Evolutionary conservation across 2,888 invertebrate species (phyloP).

Genomic region (Heteromyza rotundicornis): DNA sequence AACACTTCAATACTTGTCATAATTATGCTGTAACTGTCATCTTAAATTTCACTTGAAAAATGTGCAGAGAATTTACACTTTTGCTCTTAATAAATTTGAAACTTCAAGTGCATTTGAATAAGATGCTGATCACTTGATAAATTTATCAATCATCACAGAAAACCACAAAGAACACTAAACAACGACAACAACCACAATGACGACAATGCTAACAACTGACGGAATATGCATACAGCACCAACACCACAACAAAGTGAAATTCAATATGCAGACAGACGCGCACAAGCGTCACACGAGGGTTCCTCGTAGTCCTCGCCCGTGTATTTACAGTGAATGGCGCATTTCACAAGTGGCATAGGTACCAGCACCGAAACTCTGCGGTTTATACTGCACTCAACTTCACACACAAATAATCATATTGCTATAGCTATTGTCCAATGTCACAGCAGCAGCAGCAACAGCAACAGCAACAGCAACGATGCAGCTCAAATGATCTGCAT

Average conservation of each 20-base stretch:
- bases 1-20: background rate
- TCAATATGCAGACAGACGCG: background rate
- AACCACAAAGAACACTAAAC: background rate
- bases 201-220: background rate
- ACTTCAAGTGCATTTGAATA: too few relatives aligned
- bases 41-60: background rate
- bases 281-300: background rate
- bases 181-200: background rate
- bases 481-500: too few relatives aligned
- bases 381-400: background rate
- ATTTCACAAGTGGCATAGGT: background rate
- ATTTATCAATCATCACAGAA: background rate
- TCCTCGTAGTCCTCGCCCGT: background rate
- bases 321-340: background rate
- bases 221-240: background rate
- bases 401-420: too few relatives aligned
- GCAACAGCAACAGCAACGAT: too few relatives aligned
- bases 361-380: background rate
- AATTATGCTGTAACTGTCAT: background rate
- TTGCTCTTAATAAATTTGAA: too few relatives aligned
- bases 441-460: background rate
- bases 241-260: background rate
- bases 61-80: background rate
- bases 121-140: conserved; percentile 1
- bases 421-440: background rate